A percentile compares a stretch with the other conserved stretches of the same genome.
Conservation (phyloP, 2,888 invertebrate genomes). For the Lutraria lutraria region DNA sequence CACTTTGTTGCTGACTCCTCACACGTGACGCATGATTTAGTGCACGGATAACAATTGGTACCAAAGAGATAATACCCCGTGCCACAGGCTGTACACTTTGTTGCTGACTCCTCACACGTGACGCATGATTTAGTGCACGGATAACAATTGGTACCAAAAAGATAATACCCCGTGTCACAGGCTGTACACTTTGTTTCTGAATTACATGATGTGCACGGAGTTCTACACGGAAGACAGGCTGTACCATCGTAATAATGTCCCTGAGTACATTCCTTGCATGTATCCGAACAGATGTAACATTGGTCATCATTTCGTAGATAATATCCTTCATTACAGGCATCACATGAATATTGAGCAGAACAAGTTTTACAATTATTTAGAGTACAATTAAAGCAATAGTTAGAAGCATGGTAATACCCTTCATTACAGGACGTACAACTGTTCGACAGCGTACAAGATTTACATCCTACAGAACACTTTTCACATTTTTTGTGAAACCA, state of each 20-base stretch:
- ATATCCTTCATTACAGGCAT: background rate
- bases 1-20: no score
- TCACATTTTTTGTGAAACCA: background rate
- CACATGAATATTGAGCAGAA: background rate
- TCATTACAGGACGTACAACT: background rate
- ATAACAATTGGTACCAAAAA: background rate
- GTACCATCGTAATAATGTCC: background rate
- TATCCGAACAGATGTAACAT: background rate
- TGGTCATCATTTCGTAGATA: background rate
- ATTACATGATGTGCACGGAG: background rate
- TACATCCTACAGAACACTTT: background rate
- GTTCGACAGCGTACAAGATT: background rate
- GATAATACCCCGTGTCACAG: background rate
- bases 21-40: no score
- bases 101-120: background rate
- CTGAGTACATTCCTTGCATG: background rate
- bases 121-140: background rate
- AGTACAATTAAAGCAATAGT: background rate
- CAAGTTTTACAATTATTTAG: background rate
- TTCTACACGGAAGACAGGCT: background rate
- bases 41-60: no score
- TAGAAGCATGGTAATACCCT: background rate
- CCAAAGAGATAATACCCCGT: background rate
- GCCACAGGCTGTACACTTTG: background rate
- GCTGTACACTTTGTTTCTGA: background rate